Evolutionary conservation across 37 sponge, comb jelly and placozoan genomes (phyloP).

Genomic region (Theonella swinhoei): DNA sequence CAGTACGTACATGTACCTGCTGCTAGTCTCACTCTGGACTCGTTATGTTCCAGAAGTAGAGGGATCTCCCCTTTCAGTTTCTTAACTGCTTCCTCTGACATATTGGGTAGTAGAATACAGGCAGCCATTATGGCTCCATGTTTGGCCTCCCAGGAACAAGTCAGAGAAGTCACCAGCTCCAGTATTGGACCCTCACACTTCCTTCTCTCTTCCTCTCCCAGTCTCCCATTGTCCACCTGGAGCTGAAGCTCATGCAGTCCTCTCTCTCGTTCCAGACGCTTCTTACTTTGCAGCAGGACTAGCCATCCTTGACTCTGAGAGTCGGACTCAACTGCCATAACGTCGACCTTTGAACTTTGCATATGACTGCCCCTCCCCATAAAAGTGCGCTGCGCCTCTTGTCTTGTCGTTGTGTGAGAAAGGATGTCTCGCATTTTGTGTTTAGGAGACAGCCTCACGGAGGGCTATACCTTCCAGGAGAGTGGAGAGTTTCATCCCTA

Average conservation of each 20-base stretch:
- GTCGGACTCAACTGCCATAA: too few relatives aligned
- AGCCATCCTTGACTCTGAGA: too few relatives aligned
- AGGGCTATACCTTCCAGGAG: conserved; percentile 19
- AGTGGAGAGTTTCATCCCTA: conserved; percentile 25
- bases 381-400: too few relatives aligned
- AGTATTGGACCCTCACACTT: background rate
- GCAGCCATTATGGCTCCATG: conserved; percentile 72
- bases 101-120: background rate
- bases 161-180: background rate
- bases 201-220: background rate
- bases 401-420: background rate
- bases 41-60: conserved; percentile 54
- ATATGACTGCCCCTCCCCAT: too few relatives aligned
- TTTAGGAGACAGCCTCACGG: conserved; percentile 27
- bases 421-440: conserved; percentile 3
- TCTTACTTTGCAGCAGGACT: conserved; percentile 32
- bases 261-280: conserved; percentile 76
- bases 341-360: too few relatives aligned
- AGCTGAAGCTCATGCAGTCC: conserved; percentile 36
- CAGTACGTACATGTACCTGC: too few relatives aligned
- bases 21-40: conserved; percentile 57
- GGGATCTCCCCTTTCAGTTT: conserved; percentile 32
- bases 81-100: background rate
- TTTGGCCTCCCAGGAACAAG: conserved; percentile 55
- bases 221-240: background rate